These are phyloP conservation scores for Mesocricetus auratus DNA, from an alignment of 2,113 vertebrate species.

Conservation along the genomic window DNA sequence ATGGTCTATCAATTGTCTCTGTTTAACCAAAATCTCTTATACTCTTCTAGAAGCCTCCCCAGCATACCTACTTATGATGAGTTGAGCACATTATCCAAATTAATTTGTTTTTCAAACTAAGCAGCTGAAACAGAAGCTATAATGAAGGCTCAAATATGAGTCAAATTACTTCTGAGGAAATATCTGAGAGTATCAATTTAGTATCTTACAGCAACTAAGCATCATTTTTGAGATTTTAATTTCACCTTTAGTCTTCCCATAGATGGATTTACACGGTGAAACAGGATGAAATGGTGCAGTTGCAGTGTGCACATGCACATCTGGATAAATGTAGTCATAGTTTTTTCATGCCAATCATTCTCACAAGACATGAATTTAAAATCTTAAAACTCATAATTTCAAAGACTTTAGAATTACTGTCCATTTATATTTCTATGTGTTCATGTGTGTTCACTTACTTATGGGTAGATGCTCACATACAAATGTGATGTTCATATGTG, in stretches of 20 bases:
- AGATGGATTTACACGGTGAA: not conserved
- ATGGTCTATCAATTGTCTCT: not conserved
- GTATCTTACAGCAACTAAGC: not conserved
- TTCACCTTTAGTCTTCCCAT: not conserved
- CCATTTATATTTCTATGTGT: not conserved
- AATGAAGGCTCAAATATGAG: not conserved
- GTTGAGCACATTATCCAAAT: not conserved
- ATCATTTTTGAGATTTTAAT: slow-evolving; percentile 22
- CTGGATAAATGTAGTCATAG: not conserved
- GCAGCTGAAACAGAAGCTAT: not conserved
- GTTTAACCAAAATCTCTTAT: slow-evolving; percentile 9
- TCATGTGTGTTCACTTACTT: not conserved
- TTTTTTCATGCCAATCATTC: not conserved
- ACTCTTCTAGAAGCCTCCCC: not conserved
- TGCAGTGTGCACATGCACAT: not conserved
- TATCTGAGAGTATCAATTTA: slow-evolving; percentile 2
- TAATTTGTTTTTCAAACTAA: slow-evolving; percentile 30
- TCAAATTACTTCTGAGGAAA: slow-evolving; percentile 3
- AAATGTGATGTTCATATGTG: not conserved
- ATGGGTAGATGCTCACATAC: not conserved
- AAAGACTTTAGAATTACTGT: not conserved
- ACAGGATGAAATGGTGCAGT: not conserved
- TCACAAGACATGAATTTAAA: not conserved
- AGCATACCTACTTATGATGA: not conserved
- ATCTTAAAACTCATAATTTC: not conserved